A percentile compares a stretch with the other conserved stretches of the same genome.
Conservation (phyloP, 2,113 vertebrate species). For the Rana temporaria region DNA sequence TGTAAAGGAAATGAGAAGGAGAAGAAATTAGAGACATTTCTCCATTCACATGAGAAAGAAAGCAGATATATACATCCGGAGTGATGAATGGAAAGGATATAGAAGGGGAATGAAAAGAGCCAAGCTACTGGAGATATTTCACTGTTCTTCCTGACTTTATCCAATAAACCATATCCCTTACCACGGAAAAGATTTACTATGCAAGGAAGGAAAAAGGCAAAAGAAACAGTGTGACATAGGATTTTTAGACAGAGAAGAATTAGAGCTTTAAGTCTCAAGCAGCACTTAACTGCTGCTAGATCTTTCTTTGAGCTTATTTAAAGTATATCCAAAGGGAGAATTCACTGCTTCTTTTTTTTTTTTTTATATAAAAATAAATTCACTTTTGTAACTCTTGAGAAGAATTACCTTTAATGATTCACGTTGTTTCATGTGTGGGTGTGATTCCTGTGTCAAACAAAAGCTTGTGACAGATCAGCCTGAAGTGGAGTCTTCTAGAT, state of each 20-base stretch:
- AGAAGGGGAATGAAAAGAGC: neutral
- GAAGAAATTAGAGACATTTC: constrained; percentile 3
- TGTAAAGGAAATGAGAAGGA: constrained; percentile 10
- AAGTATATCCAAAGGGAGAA: constrained; percentile 21
- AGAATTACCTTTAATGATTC: constrained; percentile 56
- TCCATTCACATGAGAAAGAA: neutral
- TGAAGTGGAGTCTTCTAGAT: neutral
- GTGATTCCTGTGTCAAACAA: constrained; percentile 54
- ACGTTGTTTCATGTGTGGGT: constrained; percentile 52
- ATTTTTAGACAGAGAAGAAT: neutral
- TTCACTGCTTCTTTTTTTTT: constrained; percentile 14
- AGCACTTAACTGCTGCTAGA: constrained; percentile 24
- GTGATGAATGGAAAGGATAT: neutral
- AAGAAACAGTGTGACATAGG: neutral
- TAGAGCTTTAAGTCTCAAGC: neutral
- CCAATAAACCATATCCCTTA: neutral
- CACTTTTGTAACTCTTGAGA: constrained; percentile 44
- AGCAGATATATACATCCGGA: neutral
- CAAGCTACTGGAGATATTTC: neutral
- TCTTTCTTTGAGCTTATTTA: constrained; percentile 40
- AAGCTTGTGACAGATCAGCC: constrained; percentile 45
- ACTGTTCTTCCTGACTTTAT: neutral
- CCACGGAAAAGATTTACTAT: neutral
- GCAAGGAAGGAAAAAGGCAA: neutral
- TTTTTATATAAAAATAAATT: constrained; percentile 41